Evolutionary conservation across 2,888 invertebrate genomes (phyloP), one percentile per base, ranked within the genome.

Genomic region (Ctenicera cuprea): DNA sequence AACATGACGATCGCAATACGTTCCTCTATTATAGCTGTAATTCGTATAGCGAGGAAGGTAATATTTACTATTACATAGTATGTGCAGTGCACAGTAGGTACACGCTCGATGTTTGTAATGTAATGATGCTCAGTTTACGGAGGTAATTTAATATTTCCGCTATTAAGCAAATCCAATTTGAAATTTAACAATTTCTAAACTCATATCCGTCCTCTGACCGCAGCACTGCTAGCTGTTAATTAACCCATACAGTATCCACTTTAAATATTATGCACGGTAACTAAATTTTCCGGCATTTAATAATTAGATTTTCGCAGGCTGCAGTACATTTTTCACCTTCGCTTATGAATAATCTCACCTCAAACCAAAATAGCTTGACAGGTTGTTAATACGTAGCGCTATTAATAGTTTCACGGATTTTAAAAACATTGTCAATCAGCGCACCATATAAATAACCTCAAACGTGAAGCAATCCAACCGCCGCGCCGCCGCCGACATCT

Each of bases 371-470:
- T 65, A 65, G 37, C 52, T 38, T 65, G 65, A 65, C 65, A 52
- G 48, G 65, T 48, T 65, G 65, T 65, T 65, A 52, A 52, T 65
- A 52, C 52, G 26, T 45, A 7, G 4, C 7, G 14, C 52, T 65
- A 65, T 48, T 48, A 65, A 52, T 65, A 65, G 65, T 20, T 26
- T 18, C 11, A n/a, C 18, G 37, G 33, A 52, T 38, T 65, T 65
- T 65, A 50, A 65, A 63, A 65, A 65, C 65, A 65, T 52, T 65
- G 65, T 65, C 65, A 65, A 48, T 65, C 65, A 65, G 38, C 52
- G 38, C 12, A 20, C 12, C 38, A 18, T 12, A 41, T 41, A 59
- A 59, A 41, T 41, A 59, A 59, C 37, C 38, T 38, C 59, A n/a
- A 59, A 59, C 59, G 20, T 59, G 18, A 59, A 59, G 37, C 38